Percentiles rank a stretch among this genome's conserved stretches.
Evolutionary conservation across 2,113 vertebrate genomes (phyloP).

Genomic region (Phylloscopus trochilus): DNA sequence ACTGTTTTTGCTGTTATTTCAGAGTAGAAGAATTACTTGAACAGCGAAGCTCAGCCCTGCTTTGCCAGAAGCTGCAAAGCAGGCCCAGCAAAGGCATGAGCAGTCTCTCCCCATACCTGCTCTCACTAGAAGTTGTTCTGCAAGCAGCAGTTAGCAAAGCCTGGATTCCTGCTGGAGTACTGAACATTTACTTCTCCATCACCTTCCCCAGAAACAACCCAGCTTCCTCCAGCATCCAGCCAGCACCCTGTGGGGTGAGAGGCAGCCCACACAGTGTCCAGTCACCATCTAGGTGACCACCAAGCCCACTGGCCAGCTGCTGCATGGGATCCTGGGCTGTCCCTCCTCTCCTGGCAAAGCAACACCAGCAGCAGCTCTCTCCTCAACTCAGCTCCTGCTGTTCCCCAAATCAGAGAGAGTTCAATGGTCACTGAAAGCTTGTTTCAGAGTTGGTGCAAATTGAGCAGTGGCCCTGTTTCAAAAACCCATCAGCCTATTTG

Average conservation of each 20-base stretch:
- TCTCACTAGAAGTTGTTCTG: not conserved
- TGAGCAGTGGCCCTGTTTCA: not conserved
- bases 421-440: not conserved
- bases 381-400: not conserved
- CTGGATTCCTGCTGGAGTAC: not conserved
- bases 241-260: rapidly evolving
- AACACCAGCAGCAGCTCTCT: not conserved
- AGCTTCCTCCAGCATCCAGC: not conserved
- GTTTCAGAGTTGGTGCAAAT: not conserved
- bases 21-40: not conserved
- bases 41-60: not conserved
- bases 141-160: not conserved
- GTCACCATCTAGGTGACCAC: not conserved
- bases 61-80: not conserved
- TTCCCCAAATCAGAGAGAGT: not conserved
- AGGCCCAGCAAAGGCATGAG: not conserved
- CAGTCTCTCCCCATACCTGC: not conserved
- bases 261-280: not conserved
- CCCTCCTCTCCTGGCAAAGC: not conserved
- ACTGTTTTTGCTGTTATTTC: not conserved
- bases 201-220: not conserved
- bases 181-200: not conserved
- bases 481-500: not conserved
- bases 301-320: not conserved
- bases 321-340: not conserved